Conservation (phyloP, 2,888 invertebrate genomes). For the Apantesis nais region DNA sequence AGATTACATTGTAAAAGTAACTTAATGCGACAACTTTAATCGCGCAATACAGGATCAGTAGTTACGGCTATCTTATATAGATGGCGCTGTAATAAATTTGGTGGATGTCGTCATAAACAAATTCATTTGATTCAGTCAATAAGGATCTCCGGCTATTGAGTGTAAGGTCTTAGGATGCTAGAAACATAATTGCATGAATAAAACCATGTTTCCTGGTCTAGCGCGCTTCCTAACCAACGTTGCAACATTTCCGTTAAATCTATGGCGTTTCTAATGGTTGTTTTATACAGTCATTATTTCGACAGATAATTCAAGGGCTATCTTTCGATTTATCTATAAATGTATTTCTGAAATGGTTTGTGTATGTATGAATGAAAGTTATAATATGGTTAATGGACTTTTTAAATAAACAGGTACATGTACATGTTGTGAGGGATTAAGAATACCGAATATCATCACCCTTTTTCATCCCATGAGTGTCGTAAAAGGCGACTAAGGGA, state of each 20-base stretch:
- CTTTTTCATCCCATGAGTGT: too few relatives aligned
- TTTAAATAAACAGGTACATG: too few relatives aligned
- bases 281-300: conserved; percentile 18
- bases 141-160: conserved; percentile 32
- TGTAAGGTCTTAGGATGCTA: conserved; percentile 35
- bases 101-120: neutral
- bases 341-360: neutral
- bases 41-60: neutral
- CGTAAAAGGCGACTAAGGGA: too few relatives aligned
- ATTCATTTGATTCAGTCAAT: neutral
- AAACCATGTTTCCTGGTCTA: conserved; percentile 37
- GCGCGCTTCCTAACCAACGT: conserved; percentile 30
- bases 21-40: neutral
- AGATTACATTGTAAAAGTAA: neutral
- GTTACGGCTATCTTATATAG: neutral
- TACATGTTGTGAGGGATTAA: too few relatives aligned
- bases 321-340: conserved; percentile 17
- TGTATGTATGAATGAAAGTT: neutral
- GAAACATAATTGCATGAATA: conserved; percentile 29
- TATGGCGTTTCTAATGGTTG: conserved; percentile 29
- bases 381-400: too few relatives aligned
- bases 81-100: neutral
- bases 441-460: too few relatives aligned
- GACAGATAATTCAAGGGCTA: conserved; percentile 20
- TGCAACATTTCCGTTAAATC: conserved; percentile 38